Base-by-base conservation (phyloP, 1,140 invertebrate species). In the Scaptomyza pallida region DNA sequence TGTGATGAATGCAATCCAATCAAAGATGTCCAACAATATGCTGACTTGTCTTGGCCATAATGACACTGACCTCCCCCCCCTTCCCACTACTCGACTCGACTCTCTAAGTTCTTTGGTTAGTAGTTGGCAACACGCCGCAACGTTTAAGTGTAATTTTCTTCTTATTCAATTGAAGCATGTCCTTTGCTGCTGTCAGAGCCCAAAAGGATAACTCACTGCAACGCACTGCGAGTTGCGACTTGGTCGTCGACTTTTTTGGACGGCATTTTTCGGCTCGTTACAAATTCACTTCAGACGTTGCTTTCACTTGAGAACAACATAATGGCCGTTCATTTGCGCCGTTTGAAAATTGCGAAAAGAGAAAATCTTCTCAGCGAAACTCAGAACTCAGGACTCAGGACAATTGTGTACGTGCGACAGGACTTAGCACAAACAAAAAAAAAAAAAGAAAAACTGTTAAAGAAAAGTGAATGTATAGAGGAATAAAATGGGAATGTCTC, bases 91-190 rank as follows among this genome's bases (percentile, higher is more conserved):
- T n/a, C n/a, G n/a, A n/a, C n/a, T n/a, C 16, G 33, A 5, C 17
- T 15, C 19, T 3, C 51, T 19, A 3, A 6, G 26, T 47, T 13
- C 33, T 33, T 21, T 54, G 13, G 40, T 15, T 3, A 47, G 67
- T 62, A 76, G 72, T 60, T 73, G 63, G 63, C 77, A 67, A 86
- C 82, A 86, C 81, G 78, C 65, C 75, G 61, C 82, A 88, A 19
- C 82, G 82, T 88, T 88, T 88, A 88, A 88, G 82, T 88, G 75
- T 88, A 88, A 88, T 88, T 88, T 88, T 88, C 82, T 88, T 73
- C 82, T 88, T 88, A 88, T 82, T 88, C 78, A 70, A 88, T 88
- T 88, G 82, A 88, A 88, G 82, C 82, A 88, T 88, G 82, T 88
- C 78, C 82, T 88, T 88, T 77, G 78, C 57, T 56, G 37, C 41